Base-by-base conservation (phyloP, 1,140 invertebrate genomes). In the Tetranychus cinnabarinus region DNA sequence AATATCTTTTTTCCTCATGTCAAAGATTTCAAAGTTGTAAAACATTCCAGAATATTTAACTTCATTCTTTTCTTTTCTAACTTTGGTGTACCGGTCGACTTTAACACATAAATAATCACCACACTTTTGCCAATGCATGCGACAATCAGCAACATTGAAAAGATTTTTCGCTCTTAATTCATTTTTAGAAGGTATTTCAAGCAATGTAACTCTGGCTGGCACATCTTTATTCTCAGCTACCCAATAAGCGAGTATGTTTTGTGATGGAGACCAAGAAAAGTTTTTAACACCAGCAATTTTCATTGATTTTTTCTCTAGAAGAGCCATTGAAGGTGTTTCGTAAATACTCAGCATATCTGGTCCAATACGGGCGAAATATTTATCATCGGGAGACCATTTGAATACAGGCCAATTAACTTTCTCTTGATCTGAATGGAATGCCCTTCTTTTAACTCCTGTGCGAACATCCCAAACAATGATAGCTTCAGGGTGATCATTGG, bases 21-120 rank as follows among this genome's bases (percentile, higher is more conserved):
- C 88, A 77, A 98, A 98, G 64, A 99, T 88, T 76, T 99, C 95
- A 75, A 99, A 95, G 72, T 98, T 97, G 74, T 90, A 96, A 67
- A 92, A 93, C 80, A 96, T 88, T 66, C 93, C 83, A 64, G 86
- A 86, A 71, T 97, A 97, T 75, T 97, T 97, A 63, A 70, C 70
- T 60, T 82, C 80, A 65, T 90, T 70, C 75, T 88, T 76, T 81
- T 91, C 73, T 83, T 93, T 77, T 83, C 91, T 75, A n/a, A 83
- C 78, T 76, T 97, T 97, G 3, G 85, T 83, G 72, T 96, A 98
- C 15, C 95, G 81, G 73, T 97, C 92, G 0, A 97, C 93, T 77
- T 97, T 97, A 0, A 97, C 92, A 70, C 93, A 97, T 15, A 97
- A 76, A 72, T 92, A 96, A 70, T 97, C 90, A 7, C 95, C 96